phyloP scores from a whole-genome alignment of 2,888 invertebrate species.

The Salticus scenicus region DNA sequence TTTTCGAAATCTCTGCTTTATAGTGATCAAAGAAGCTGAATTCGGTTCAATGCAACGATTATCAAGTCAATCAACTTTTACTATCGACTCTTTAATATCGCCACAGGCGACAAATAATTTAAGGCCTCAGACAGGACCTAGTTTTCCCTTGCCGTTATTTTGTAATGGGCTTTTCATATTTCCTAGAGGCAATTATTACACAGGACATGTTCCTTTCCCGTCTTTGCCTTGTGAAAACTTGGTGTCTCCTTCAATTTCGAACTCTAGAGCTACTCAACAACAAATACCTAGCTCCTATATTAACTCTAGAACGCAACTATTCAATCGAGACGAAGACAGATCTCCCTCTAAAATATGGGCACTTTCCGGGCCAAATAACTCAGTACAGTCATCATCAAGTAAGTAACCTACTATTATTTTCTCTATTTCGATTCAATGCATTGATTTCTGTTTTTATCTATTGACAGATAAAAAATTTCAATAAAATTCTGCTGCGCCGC shows the following conservation, averaged over 20 bases:
- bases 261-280: constrained; percentile 19
- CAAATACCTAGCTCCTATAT: constrained; percentile 5
- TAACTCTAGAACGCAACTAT: not conserved
- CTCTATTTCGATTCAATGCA: not conserved
- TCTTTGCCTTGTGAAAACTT: constrained; percentile 28
- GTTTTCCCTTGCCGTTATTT: constrained; percentile 41
- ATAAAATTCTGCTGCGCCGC: too few relatives aligned
- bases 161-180: constrained; percentile 54
- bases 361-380: constrained; percentile 17
- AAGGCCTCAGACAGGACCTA: constrained; percentile 18
- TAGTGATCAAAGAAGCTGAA: not conserved
- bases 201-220: constrained; percentile 26
- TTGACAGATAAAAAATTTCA: too few relatives aligned
- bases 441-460: not conserved
- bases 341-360: constrained; percentile 41
- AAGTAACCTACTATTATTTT: not conserved
- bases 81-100: constrained; percentile 49
- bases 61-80: constrained; percentile 43
- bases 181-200: constrained; percentile 34
- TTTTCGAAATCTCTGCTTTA: not conserved
- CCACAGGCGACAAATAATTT: constrained; percentile 29
- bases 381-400: constrained; percentile 19
- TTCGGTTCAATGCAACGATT: constrained; percentile 44
- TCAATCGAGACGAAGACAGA: constrained; percentile 31
- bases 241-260: not conserved